Percentiles rank a stretch among this genome's conserved stretches.
Conservation (phyloP, 2,113 vertebrate species). For the Nibea coibor region DNA sequence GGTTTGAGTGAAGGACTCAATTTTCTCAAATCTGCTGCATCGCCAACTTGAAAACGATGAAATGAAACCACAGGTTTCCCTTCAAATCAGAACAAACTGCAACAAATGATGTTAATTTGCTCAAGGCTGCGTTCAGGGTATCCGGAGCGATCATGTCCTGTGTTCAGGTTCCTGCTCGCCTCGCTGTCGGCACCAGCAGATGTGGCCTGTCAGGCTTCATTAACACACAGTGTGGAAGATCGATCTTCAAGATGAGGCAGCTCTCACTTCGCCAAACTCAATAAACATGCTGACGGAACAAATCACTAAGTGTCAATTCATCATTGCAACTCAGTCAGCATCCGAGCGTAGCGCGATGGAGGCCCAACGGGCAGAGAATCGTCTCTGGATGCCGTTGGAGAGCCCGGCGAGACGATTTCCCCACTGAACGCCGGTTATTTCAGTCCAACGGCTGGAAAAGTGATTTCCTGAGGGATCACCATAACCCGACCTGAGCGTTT, state of each 20-base stretch:
- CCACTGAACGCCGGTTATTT: background rate
- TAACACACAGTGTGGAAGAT: background rate
- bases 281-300: background rate
- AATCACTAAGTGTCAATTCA: background rate
- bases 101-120: too few species aligned
- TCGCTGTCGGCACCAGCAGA: constrained; percentile 6
- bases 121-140: too few species aligned
- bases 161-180: too few species aligned
- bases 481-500: background rate
- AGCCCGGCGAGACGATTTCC: constrained; percentile 5
- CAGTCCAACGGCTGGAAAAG: background rate
- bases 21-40: too few species aligned
- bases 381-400: background rate
- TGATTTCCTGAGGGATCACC: constrained; percentile 11
- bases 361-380: background rate
- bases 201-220: constrained; percentile 1
- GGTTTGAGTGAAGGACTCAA: too few species aligned
- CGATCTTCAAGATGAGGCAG: background rate
- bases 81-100: too few species aligned
- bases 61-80: too few species aligned
- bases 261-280: background rate
- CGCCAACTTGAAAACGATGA: too few species aligned
- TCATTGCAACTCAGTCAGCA: too few species aligned
- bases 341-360: background rate
- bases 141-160: too few species aligned